These are phyloP conservation scores for Anguilla pacifica DNA, from an alignment of 2,797 vertebrate genomes.

Conservation along the genomic window DNA sequence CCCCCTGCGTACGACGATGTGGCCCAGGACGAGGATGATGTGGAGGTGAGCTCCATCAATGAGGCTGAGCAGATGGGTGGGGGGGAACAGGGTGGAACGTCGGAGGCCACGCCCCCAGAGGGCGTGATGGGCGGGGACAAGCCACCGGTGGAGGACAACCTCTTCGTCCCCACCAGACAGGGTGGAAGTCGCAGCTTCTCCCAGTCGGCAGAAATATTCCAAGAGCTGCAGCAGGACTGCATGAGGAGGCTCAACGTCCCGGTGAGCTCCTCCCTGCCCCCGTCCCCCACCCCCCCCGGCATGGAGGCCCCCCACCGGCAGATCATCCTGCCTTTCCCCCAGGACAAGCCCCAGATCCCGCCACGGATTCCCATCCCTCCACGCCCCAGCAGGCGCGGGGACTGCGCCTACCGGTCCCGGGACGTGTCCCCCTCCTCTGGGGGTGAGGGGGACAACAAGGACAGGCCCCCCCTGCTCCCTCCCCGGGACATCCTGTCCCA, in stretches of 20 bases:
- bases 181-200: constrained; percentile 67
- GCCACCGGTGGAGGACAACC: constrained; percentile 73
- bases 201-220: constrained; percentile 90
- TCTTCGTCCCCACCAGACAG: constrained; percentile 73
- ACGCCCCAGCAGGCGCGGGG: constrained; percentile 74
- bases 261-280: constrained; percentile 67
- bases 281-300: constrained; percentile 71
- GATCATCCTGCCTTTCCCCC: constrained; percentile 68
- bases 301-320: constrained; percentile 66
- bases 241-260: constrained; percentile 88
- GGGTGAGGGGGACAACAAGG: constrained; percentile 71
- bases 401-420: constrained; percentile 32
- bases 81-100: constrained; percentile 36
- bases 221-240: constrained; percentile 92
- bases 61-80: constrained; percentile 51
- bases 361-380: constrained; percentile 88
- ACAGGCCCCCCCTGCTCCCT: constrained; percentile 82
- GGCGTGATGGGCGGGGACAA: not conserved
- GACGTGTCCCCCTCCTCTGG: constrained; percentile 81
- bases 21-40: constrained; percentile 86
- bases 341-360: constrained; percentile 85
- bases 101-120: not conserved
- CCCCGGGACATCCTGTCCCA: constrained; percentile 89
- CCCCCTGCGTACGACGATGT: constrained; percentile 91
- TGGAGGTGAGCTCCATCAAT: constrained; percentile 89